These are phyloP conservation scores for Chrysogorgia sp. DNA, from an alignment of 92 coral and sea anemone species.

Conservation along the genomic window DNA sequence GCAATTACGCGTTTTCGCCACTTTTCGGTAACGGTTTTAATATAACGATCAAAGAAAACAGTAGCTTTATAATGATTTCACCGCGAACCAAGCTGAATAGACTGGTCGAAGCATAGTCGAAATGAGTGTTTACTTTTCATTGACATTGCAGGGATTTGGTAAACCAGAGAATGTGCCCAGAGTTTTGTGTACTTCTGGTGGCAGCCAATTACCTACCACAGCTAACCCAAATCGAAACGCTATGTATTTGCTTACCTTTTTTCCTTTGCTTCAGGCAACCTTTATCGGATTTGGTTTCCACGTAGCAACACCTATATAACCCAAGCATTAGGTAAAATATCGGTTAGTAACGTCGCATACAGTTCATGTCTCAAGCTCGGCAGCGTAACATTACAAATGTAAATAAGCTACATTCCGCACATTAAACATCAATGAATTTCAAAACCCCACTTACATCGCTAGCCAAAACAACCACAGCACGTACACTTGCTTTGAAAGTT, in stretches of 20 bases:
- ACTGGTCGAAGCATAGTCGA: too few species aligned
- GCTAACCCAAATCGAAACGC: not conserved
- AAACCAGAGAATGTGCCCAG: too few species aligned
- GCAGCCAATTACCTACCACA: not conserved
- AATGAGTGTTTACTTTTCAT: too few species aligned
- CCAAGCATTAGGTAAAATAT: not conserved
- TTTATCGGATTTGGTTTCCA: not conserved
- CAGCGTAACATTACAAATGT: not conserved
- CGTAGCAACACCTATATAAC: not conserved
- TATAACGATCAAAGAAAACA: too few species aligned
- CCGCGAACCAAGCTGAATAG: too few species aligned
- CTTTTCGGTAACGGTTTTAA: too few species aligned
- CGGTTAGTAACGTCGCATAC: not conserved
- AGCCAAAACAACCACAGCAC: not conserved
- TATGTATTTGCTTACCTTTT: not conserved
- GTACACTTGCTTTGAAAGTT: not conserved
- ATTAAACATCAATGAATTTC: slow-evolving; percentile 5
- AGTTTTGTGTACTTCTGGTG: too few species aligned
- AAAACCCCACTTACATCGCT: slow-evolving; percentile 9
- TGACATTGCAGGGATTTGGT: too few species aligned
- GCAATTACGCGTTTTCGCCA: too few species aligned
- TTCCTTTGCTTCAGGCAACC: not conserved
- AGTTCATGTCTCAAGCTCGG: not conserved
- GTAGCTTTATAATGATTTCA: too few species aligned
- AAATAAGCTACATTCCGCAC: not conserved